These are phyloP conservation scores for Hyles euphorbiae DNA, from an alignment of 1,140 invertebrate genomes.

Conservation along the genomic window DNA sequence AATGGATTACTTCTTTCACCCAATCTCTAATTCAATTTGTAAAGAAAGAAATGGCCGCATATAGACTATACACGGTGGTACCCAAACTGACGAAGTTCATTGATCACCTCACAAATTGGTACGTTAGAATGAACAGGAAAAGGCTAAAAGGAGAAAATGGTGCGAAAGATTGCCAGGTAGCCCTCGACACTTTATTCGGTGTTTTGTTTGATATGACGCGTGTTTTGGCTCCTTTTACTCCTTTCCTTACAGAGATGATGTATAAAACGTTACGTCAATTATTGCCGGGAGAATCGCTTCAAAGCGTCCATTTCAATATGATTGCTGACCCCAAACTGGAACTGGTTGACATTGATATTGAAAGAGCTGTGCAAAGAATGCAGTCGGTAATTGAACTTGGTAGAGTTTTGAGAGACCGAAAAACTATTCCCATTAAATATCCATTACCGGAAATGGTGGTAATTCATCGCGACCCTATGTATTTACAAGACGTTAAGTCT, in stretches of 20 bases:
- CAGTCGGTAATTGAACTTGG: constrained; percentile 97
- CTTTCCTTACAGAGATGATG: constrained; percentile 97
- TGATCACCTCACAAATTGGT: constrained; percentile 99
- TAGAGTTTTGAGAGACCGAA: constrained; percentile 92
- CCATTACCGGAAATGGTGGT: constrained; percentile 97
- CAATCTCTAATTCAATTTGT: constrained; percentile 94
- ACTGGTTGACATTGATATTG: constrained; percentile 91
- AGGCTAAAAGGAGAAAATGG: constrained; percentile 92
- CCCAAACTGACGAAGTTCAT: constrained; percentile 96
- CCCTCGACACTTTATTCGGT: constrained; percentile 91
- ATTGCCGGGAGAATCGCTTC: constrained; percentile 66
- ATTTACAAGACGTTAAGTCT: constrained; percentile 87
- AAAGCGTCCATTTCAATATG: constrained; percentile 93
- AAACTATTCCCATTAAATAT: constrained; percentile 96
- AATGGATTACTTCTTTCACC: constrained; percentile 98
- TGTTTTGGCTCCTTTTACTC: constrained; percentile 98
- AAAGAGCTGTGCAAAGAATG: constrained; percentile 93
- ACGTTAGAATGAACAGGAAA: constrained; percentile 96
- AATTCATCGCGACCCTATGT: constrained; percentile 89
- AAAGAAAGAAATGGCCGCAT: constrained; percentile 94
- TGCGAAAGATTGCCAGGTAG: constrained; percentile 86
- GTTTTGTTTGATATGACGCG: constrained; percentile 93
- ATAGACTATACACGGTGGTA: constrained; percentile 96
- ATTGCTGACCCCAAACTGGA: constrained; percentile 83
- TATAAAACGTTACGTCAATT: constrained; percentile 89